Percentiles rank a stretch among this genome's conserved stretches.
These are phyloP conservation scores for Calyptomena viridis DNA, from an alignment of 2,113 vertebrate genomes.

Conservation along the genomic window DNA sequence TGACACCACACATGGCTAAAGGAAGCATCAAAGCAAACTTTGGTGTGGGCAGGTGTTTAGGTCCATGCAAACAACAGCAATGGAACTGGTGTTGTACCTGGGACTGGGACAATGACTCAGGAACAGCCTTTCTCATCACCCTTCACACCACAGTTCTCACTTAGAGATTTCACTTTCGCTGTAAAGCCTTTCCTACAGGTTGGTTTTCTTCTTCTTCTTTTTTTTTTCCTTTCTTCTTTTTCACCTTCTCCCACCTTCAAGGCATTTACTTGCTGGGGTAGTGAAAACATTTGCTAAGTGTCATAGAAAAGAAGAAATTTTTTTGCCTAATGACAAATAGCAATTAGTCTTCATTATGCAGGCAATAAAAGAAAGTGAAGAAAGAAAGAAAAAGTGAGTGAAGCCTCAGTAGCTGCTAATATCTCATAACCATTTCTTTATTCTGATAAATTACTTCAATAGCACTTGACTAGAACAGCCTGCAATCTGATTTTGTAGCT, in stretches of 20 bases:
- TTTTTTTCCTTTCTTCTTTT: background rate
- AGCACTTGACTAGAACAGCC: background rate
- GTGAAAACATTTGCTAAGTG: background rate
- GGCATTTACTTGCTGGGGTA: background rate
- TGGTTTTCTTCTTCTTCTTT: background rate
- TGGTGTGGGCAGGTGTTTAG: background rate
- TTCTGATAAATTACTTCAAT: slow-evolving; percentile 12
- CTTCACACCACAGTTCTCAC: background rate
- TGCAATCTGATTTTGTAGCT: background rate
- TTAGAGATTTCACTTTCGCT: background rate
- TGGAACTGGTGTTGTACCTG: background rate
- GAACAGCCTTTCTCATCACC: background rate
- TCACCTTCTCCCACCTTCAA: background rate
- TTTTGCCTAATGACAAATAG: background rate
- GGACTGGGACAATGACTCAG: background rate
- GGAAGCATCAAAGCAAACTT: background rate
- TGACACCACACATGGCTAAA: background rate
- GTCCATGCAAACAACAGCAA: background rate
- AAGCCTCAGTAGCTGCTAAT: background rate
- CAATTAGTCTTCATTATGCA: slow-evolving; percentile 5
- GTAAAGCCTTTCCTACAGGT: background rate
- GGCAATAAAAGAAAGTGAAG: background rate
- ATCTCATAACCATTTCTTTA: background rate
- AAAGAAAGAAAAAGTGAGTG: background rate
- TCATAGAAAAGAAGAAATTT: background rate